Conservation (phyloP, 1,140 invertebrate genomes). For the Neotoxoptera formosana region DNA sequence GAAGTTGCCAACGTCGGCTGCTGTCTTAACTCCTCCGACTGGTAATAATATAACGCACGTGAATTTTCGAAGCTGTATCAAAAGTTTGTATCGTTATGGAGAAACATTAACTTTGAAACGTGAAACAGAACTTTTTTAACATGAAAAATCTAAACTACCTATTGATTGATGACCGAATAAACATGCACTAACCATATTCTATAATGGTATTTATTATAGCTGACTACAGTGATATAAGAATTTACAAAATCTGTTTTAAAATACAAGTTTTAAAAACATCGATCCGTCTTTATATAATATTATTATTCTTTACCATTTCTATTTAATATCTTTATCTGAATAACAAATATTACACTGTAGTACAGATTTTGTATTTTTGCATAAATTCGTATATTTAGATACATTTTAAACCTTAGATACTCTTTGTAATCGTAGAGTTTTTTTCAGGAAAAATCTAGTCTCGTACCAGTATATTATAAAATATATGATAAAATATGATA, state of each 20-base stretch:
- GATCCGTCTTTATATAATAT: not conserved
- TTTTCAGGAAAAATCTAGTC: not conserved
- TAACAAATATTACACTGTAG: not conserved
- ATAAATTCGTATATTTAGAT: not conserved
- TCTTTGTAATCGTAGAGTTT: not conserved
- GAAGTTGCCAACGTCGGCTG: conserved; percentile 18
- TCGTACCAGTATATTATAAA: not conserved
- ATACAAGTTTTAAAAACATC: not conserved
- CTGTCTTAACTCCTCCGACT: conserved; percentile 28
- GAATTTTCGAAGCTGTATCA: not conserved
- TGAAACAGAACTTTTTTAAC: not conserved
- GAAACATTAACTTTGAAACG: conserved; percentile 25
- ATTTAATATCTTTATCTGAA: not conserved
- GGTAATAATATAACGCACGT: conserved; percentile 19
- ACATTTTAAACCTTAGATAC: not conserved
- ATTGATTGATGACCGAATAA: conserved; percentile 11
- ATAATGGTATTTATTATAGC: not conserved
- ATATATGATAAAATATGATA: not conserved
- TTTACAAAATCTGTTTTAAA: not conserved
- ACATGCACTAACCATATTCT: not conserved
- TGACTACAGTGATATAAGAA: not conserved
- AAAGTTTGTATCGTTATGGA: not conserved
- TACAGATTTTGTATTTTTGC: not conserved
- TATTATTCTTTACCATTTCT: not conserved
- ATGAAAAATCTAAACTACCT: not conserved